Conservation (phyloP, 2,888 invertebrate genomes). For the Cheilosia vulpina region DNA sequence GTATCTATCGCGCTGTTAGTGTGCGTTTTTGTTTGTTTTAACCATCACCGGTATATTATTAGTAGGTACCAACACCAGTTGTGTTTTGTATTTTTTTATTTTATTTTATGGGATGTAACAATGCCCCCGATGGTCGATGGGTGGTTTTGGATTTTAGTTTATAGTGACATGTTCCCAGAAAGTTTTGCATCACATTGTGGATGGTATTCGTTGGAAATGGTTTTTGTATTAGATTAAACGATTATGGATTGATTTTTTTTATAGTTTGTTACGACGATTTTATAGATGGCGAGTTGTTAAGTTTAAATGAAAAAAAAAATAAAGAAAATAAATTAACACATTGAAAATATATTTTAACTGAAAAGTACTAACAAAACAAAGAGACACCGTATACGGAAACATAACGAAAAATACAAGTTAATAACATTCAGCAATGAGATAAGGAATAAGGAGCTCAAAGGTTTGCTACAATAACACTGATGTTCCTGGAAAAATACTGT, state of each 20-base stretch:
- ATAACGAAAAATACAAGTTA: constrained; percentile 35
- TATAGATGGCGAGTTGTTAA: constrained; percentile 76
- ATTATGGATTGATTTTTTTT: constrained; percentile 55
- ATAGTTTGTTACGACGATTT: constrained; percentile 54
- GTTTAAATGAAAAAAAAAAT: constrained; percentile 86
- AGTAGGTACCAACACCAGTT: constrained; percentile 65
- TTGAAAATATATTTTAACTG: constrained; percentile 48
- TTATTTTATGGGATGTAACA: constrained; percentile 23
- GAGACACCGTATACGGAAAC: constrained; percentile 21
- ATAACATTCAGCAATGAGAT: constrained; percentile 60
- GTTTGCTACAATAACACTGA: constrained; percentile 6
- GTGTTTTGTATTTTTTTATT: constrained; percentile 7
- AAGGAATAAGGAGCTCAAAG: constrained; percentile 17
- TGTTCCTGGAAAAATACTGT: constrained; percentile 3
- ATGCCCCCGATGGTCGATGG: constrained; percentile 32
- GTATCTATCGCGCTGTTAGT: constrained; percentile 94
- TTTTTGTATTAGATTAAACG: constrained; percentile 53
- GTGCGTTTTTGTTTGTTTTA: constrained; percentile 2
- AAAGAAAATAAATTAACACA: constrained; percentile 81
- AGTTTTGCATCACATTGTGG: constrained; percentile 51
- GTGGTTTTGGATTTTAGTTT: not conserved
- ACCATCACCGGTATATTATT: constrained; percentile 61
- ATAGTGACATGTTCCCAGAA: constrained; percentile 29
- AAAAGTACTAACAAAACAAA: constrained; percentile 24
- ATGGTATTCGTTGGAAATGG: constrained; percentile 41